These are phyloP conservation scores for Rhipidura dahli DNA, from an alignment of 2,113 vertebrate species.

Conservation along the genomic window DNA sequence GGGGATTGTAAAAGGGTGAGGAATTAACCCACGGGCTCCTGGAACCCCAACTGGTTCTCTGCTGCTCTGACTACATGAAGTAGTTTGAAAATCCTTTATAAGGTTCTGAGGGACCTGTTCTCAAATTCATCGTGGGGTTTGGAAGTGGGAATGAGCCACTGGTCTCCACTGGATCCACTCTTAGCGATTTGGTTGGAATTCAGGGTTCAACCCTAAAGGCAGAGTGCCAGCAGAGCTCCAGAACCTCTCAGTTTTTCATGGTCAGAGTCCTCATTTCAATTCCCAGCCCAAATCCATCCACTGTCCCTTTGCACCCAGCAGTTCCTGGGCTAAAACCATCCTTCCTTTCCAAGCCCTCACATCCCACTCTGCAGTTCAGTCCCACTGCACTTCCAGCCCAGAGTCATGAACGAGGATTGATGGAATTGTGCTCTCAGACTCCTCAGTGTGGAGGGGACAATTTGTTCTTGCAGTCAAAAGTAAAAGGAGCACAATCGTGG, in stretches of 20 bases:
- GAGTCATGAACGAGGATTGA: neutral
- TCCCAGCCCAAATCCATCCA: neutral
- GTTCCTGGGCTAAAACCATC: neutral
- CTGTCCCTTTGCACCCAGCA: neutral
- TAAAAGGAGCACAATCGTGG: neutral
- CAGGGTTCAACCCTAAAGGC: neutral
- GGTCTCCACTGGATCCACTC: neutral
- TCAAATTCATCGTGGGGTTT: neutral
- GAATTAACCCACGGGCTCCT: neutral
- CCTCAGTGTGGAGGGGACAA: neutral
- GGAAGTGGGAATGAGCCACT: neutral
- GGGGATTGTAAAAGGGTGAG: neutral
- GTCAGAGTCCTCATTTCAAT: neutral
- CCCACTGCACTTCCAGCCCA: neutral
- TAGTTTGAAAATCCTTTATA: neutral
- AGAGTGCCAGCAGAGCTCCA: neutral
- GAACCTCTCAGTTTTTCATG: neutral
- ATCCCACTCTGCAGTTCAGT: neutral
- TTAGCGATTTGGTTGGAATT: rapidly evolving
- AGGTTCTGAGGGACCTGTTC: neutral
- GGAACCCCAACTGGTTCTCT: neutral
- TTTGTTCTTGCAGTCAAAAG: neutral
- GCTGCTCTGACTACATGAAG: neutral
- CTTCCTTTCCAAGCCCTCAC: rapidly evolving
- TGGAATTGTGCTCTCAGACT: neutral